Conservation (phyloP, 2,888 invertebrate species). For the Flexamia atlantica region DNA sequence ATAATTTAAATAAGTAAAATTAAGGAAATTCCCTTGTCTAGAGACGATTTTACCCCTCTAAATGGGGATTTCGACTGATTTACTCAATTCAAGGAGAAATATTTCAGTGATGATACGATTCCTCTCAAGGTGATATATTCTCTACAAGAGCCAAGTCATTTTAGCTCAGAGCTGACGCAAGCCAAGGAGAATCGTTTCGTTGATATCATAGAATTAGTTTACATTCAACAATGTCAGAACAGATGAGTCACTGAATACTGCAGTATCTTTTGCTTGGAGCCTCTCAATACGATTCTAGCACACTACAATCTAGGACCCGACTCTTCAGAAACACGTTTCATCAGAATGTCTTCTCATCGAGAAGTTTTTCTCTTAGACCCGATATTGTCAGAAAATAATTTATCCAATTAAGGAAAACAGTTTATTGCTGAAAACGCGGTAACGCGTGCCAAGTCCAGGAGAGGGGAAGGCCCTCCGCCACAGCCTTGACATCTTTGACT, state of each 20-base stretch:
- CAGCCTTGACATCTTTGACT: constrained; percentile 57
- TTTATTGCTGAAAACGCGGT: constrained; percentile 17
- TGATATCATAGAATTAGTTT: neutral
- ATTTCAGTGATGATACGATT: neutral
- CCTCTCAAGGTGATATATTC: constrained; percentile 1
- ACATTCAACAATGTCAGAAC: neutral
- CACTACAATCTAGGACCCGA: neutral
- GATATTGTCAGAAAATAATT: neutral
- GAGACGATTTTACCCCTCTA: no score
- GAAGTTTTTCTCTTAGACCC: no score
- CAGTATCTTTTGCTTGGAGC: no score
- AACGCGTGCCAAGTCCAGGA: neutral
- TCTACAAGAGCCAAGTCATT: constrained; percentile 1
- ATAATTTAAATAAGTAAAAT: no score
- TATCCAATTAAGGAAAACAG: constrained; percentile 4
- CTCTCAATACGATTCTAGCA: no score
- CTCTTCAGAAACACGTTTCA: neutral
- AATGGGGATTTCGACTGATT: neutral
- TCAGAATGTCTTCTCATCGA: no score
- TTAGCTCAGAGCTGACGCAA: neutral
- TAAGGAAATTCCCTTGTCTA: no score
- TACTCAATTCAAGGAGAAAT: constrained; percentile 5
- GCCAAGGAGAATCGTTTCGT: neutral
- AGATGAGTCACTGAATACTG: neutral
- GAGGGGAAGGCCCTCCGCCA: constrained; percentile 14